Conservation (phyloP, 2,797 vertebrate species). For the Cirrhinus molitorella region DNA sequence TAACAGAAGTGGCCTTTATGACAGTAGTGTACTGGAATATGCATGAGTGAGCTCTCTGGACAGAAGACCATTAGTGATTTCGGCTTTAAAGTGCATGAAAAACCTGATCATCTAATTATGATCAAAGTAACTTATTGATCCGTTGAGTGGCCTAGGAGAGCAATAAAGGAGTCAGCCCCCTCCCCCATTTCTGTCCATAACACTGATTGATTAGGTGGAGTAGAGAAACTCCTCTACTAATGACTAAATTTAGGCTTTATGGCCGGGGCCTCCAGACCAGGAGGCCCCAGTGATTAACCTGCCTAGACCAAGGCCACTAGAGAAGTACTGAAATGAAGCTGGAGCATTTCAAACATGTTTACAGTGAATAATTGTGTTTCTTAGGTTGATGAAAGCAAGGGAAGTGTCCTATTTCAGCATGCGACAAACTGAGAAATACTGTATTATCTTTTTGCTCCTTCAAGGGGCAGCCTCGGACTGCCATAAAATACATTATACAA, state of each 20-base stretch:
- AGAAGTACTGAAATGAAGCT: constrained; percentile 69
- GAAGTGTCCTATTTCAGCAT: constrained; percentile 20
- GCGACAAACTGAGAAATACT: not conserved
- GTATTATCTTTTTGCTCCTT: not conserved
- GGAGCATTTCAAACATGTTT: constrained; percentile 65
- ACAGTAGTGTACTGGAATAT: constrained; percentile 35
- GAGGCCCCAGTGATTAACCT: constrained; percentile 77
- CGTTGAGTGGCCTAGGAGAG: constrained; percentile 43
- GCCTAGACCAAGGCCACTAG: constrained; percentile 73
- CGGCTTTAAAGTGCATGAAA: constrained; percentile 26
- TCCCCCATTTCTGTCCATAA: constrained; percentile 45
- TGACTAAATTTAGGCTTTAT: constrained; percentile 71
- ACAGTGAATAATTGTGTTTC: constrained; percentile 20
- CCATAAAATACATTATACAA: not conserved
- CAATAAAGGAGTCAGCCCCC: constrained; percentile 17
- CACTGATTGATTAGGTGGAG: constrained; percentile 79
- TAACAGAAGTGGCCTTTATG: constrained; percentile 27
- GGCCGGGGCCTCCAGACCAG: constrained; percentile 64
- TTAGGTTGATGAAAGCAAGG: constrained; percentile 30
- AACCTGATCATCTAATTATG: constrained; percentile 51
- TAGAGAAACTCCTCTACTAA: constrained; percentile 73
- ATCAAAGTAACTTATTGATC: constrained; percentile 55
- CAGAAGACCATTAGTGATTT: constrained; percentile 45
- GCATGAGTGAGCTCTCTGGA: constrained; percentile 30
- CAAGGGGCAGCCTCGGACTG: not conserved